Evolutionary conservation across 2,113 vertebrate species (phyloP).

Genomic region (Nesoenas mayeri): DNA sequence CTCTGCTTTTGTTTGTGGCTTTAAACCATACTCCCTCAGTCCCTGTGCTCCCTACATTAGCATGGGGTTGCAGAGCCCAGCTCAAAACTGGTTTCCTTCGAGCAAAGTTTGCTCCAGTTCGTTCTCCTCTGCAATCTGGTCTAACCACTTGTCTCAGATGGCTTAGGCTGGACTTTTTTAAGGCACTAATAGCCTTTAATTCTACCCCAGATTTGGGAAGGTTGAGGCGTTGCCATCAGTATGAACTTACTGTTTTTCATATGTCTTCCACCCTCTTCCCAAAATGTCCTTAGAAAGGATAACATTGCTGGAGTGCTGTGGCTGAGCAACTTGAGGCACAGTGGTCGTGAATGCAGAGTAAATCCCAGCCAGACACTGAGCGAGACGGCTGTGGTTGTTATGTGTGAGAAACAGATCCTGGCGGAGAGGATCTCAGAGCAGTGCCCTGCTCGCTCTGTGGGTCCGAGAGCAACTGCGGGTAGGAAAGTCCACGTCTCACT

Average conservation of each 20-base stretch:
- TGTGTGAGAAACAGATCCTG: background rate
- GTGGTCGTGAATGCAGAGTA: rapidly evolving
- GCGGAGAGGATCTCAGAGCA: background rate
- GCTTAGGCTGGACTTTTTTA: background rate
- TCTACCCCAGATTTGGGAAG: background rate
- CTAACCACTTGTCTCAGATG: background rate
- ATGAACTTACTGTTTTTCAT: background rate
- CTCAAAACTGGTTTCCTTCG: rapidly evolving
- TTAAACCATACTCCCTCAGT: background rate
- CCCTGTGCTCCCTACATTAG: background rate
- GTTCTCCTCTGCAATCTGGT: background rate
- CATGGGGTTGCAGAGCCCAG: background rate
- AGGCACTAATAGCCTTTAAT: background rate
- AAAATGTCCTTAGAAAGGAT: background rate
- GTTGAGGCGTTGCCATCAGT: background rate
- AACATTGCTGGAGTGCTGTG: background rate
- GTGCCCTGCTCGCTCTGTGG: background rate
- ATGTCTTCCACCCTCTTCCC: background rate
- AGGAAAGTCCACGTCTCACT: background rate
- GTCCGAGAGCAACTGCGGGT: background rate
- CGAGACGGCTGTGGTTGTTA: background rate
- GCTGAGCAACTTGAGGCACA: background rate
- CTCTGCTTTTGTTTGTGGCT: background rate
- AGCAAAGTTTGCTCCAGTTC: background rate
- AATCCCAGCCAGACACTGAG: background rate